Base-by-base conservation (phyloP, 2,888 invertebrate genomes). In the Coelopa pilipes region DNA sequence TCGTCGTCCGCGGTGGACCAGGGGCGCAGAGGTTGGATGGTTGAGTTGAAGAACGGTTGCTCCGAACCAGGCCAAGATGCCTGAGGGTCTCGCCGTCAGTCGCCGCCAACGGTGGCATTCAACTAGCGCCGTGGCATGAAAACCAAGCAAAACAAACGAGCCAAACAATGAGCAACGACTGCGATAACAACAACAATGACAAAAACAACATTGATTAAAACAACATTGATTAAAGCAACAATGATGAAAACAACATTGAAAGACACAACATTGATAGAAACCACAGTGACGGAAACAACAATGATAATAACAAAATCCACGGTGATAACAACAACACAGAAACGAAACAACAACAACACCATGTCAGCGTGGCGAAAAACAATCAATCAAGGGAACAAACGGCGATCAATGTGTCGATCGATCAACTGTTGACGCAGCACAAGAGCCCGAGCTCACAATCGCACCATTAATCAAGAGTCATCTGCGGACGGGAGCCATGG, bases 361-460 rank as follows among this genome's bases (percentile, higher is more conserved):
- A 24, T 34, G 53, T 2, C 53, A 53, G 10, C 49, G 49, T 57
- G 57, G 3, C 19, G 17, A 21, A 19, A 21, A 21, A 11, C 10
- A 59, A 11, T 21, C 17, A 59, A 57, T 57, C 57, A 59, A 62
- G 24, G 12, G 24, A 59, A 21, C 57, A 59, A 59, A 21, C 57
- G 24, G 13, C 21, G 15, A 12, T 62, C 62, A 62, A 62, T 62
- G 15, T 62, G n/a, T 45, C 24, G 34, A 15, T 62, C 24, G n/a
- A 15, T 62, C 24, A 45, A 15, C n/a, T 62, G 24, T 62, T 62
- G 62, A 62, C 62, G n/a, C 45, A 62, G 34, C 45, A 59, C 62
- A 34, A 24, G 34, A 7, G n/a, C 21, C 1, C 13, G n/a, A 15
- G 5, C 21, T 10, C 17, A 13, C 24, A 62, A 62, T 62, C 34